These are phyloP conservation scores for Clarias pachynema DNA, from an alignment of 2,797 vertebrate genomes.

Conservation along the genomic window DNA sequence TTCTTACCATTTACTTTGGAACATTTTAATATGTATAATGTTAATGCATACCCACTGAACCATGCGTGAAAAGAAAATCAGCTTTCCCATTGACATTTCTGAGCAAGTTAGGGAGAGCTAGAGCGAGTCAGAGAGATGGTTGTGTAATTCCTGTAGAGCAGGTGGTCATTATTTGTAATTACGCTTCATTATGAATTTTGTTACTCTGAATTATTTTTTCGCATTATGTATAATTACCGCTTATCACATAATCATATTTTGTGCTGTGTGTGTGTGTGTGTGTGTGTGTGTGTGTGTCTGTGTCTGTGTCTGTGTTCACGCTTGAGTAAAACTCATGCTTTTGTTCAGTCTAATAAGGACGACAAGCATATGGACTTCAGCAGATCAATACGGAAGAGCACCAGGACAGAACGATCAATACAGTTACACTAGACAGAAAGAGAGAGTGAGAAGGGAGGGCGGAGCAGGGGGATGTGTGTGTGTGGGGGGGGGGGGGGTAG, in stretches of 20 bases:
- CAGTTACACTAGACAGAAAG: slow-evolving; percentile 57
- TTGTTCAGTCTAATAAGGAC: slow-evolving; percentile 48
- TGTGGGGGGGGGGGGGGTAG: slow-evolving; percentile 13
- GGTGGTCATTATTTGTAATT: slow-evolving; percentile 21
- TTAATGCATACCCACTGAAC: not conserved
- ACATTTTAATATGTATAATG: not conserved
- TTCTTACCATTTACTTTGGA: not conserved
- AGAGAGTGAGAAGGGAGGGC: not conserved
- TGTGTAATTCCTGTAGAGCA: not conserved
- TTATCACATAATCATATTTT: not conserved
- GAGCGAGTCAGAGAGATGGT: not conserved
- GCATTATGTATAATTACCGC: not conserved
- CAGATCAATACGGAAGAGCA: slow-evolving; percentile 67
- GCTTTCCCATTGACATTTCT: not conserved
- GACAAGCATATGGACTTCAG: slow-evolving; percentile 66
- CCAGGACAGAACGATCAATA: slow-evolving; percentile 60
- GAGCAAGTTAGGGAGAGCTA: not conserved
- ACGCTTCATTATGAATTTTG: not conserved
- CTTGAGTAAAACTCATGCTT: slow-evolving; percentile 20
- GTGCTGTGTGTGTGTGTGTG: not conserved
- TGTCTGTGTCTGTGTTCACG: slow-evolving; percentile 6
- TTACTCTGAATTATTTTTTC: not conserved
- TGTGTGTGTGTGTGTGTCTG: slow-evolving; percentile 18
- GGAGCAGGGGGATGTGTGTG: too few relatives aligned
- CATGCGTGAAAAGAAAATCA: not conserved